Base-by-base conservation (phyloP, 2,888 invertebrate species). In the Aethes cnicana region DNA sequence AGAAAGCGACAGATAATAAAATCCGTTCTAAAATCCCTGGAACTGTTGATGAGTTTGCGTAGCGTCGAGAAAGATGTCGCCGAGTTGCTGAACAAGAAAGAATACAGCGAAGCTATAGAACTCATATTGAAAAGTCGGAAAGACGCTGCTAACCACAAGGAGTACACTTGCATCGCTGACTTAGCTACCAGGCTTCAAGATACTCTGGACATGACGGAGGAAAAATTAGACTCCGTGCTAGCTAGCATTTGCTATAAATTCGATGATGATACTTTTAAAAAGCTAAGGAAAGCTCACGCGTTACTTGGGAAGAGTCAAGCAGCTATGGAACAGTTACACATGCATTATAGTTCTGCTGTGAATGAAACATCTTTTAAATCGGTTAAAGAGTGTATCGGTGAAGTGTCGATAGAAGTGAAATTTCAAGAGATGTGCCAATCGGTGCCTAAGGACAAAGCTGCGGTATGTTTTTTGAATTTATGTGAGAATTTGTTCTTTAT, bases 331-430 rank as follows among this genome's bases (percentile, higher is more conserved):
- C 97, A 98, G 75, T 81, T 98, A 6, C 96, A 97, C 63, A 97
- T 98, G 93, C 97, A 98, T 76, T 98, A 97, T 68, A 95, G 97
- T 0, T 97, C 97, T 28, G 96, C 97, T 0, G 96, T 98, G 9
- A 98, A 96, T 61, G 95, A 94, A 56, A 92, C 94, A 0, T 94
- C 96, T 0, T 92, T 92, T 16, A 90, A 90, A 33, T 91, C 92
- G 0, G 83, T 93, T 0, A 91, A 91, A 54, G 87, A 88, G 1
- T 92, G 91, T 64, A 90, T 79, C 1, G 69, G 69, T 0, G 74
- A 80, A 8, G 54, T 64, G 0, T 56, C 66, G 0, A 57, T 65
- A 7, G 88, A 89, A 33, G 61, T 75, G 59, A 90, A 96, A 56
- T 98, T 96, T 67, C 94, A 94, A 62, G 95, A 96, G 56, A 87